These are phyloP conservation scores for Pelmatolapia mariae DNA, from an alignment of 2,113 vertebrate genomes.

Conservation along the genomic window DNA sequence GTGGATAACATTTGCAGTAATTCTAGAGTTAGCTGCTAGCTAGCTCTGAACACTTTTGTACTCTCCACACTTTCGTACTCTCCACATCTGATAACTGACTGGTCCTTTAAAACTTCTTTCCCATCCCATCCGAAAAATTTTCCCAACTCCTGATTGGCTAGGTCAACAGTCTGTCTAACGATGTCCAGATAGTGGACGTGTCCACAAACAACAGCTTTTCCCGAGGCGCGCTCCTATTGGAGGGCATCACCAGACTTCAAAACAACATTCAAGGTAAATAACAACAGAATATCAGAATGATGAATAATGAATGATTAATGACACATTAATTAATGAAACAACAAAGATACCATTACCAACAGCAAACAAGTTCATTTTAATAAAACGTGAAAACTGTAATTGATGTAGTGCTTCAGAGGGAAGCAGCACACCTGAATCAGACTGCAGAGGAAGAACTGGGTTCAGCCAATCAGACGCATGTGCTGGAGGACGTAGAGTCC, in stretches of 20 bases:
- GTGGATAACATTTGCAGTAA: neutral
- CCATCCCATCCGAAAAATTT: accelerated
- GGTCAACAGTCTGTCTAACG: slow-evolving; percentile 56
- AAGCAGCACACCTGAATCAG: slow-evolving; percentile 71
- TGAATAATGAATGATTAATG: neutral
- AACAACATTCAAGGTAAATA: slow-evolving; percentile 73
- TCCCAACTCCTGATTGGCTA: slow-evolving; percentile 50
- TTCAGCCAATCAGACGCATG: slow-evolving; percentile 46
- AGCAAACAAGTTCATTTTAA: neutral
- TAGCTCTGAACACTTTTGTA: accelerated
- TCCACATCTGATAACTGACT: neutral
- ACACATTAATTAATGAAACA: neutral
- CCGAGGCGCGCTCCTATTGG: slow-evolving; percentile 65
- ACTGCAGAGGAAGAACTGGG: slow-evolving; percentile 59
- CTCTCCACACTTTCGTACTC: neutral
- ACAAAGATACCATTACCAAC: neutral
- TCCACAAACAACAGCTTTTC: slow-evolving; percentile 61
- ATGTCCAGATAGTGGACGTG: slow-evolving; percentile 46
- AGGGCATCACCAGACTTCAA: slow-evolving; percentile 66
- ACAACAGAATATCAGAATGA: neutral
- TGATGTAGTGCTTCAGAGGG: slow-evolving; percentile 68
- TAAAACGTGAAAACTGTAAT: neutral
- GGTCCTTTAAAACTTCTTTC: neutral
- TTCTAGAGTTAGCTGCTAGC: neutral
- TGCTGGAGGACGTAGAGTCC: slow-evolving; percentile 65